phyloP scores from a whole-genome alignment of 2,888 invertebrate species.

The Rhagonycha lutea region DNA sequence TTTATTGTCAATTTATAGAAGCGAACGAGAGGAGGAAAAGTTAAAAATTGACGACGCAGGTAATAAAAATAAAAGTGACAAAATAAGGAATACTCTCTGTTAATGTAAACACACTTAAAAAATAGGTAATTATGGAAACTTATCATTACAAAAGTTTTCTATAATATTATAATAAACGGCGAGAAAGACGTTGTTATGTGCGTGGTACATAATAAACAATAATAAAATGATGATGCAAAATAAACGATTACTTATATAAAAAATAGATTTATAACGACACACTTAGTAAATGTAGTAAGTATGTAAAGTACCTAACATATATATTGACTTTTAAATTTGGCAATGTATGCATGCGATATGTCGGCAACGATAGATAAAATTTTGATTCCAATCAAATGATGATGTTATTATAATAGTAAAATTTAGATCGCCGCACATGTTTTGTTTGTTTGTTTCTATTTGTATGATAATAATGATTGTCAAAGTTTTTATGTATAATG shows the following conservation, averaged over 20 bases:
- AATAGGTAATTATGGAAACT: not conserved
- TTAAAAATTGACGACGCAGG: not conserved
- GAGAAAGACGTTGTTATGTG: conserved; percentile 47
- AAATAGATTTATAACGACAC: conserved; percentile 59
- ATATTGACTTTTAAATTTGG: conserved; percentile 72
- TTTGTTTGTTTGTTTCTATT: conserved; percentile 33
- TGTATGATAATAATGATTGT: conserved; percentile 52
- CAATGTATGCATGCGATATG: conserved; percentile 56
- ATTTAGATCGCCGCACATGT: conserved; percentile 27
- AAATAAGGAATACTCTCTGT: not conserved
- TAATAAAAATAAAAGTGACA: not conserved
- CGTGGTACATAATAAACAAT: conserved; percentile 43
- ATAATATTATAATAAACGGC: conserved; percentile 12
- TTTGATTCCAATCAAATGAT: conserved; percentile 34
- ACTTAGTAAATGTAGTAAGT: conserved; percentile 54
- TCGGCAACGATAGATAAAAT: conserved; percentile 35
- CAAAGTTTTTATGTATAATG: conserved; percentile 42
- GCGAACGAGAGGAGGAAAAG: not conserved
- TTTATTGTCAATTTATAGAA: not conserved
- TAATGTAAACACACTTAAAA: not conserved
- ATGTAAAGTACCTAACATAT: conserved; percentile 48
- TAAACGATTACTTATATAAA: conserved; percentile 42
- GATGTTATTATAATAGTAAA: not conserved
- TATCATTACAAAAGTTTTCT: not conserved
- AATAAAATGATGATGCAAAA: conserved; percentile 19